phyloP scores from a whole-genome alignment of 2,888 invertebrate species.

The Platycheirus rosarum region DNA sequence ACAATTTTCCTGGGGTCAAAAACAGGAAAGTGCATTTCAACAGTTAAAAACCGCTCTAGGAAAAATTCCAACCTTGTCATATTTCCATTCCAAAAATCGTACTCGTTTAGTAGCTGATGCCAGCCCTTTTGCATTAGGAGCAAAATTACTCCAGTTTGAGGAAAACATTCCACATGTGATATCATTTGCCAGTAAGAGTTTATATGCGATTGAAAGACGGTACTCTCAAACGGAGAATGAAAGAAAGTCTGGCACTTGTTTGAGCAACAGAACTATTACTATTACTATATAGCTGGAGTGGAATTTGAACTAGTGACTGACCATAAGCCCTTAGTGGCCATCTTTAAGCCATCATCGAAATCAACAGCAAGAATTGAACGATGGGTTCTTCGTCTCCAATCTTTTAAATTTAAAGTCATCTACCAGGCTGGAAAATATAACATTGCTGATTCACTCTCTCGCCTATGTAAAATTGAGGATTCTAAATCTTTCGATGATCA shows the following conservation, averaged over 20 bases:
- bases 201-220: not conserved
- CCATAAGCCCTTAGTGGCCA: not conserved
- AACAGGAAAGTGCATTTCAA: no score
- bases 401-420: conserved; percentile 3
- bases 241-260: not conserved
- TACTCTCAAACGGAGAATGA: not conserved
- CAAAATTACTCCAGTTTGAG: no score
- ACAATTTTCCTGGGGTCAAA: no score
- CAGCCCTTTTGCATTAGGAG: no score
- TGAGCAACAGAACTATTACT: not conserved
- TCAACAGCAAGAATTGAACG: not conserved
- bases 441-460: conserved; percentile 17
- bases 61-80: no score
- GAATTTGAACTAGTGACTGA: not conserved
- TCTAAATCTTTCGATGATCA: not conserved
- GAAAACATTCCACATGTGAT: not conserved
- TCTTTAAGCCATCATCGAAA: not conserved
- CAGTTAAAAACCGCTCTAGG: no score
- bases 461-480: conserved; percentile 10
- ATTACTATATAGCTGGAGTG: not conserved
- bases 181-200: not conserved
- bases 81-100: no score
- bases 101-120: no score
- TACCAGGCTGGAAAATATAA: conserved; percentile 4
- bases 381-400: not conserved